Evolutionary conservation across 2,888 invertebrate genomes (phyloP).

Genomic region (Gymnoscelis rufifasciata): DNA sequence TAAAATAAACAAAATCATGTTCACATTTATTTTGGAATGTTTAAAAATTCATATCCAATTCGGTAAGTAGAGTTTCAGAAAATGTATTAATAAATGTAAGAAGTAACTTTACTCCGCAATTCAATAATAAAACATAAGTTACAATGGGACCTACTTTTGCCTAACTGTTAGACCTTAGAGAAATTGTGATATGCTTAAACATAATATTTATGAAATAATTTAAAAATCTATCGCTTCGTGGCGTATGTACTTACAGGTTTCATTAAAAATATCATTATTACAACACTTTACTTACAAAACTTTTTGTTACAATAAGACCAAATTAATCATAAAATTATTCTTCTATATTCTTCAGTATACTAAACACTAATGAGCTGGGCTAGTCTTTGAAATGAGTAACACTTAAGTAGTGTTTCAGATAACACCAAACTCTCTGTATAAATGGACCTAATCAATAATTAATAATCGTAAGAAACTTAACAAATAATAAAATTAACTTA

Average conservation of each 20-base stretch:
- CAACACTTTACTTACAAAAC: neutral
- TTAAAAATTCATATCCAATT: no score
- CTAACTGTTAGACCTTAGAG: slow-evolving; percentile 54
- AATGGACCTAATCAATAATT: slow-evolving; percentile 1
- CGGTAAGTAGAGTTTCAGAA: neutral
- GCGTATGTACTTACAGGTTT: slow-evolving; percentile 2
- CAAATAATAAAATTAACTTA: neutral
- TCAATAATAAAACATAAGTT: slow-evolving; percentile 39
- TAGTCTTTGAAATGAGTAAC: neutral
- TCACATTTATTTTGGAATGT: no score
- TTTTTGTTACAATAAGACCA: slow-evolving; percentile 8
- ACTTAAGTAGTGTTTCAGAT: neutral
- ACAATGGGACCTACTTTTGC: slow-evolving; percentile 64
- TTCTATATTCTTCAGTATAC: no score
- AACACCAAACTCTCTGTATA: neutral
- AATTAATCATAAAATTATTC: no score
- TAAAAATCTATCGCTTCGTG: slow-evolving; percentile 17
- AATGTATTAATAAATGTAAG: neutral
- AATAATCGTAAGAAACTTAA: neutral
- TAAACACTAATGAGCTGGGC: no score
- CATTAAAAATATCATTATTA: neutral
- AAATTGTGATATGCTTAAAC: slow-evolving; percentile 48
- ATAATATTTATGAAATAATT: slow-evolving; percentile 33
- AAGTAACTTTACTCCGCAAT: slow-evolving; percentile 31
- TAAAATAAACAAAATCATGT: no score